Evolutionary conservation across 2,113 vertebrate species (phyloP).

Genomic region (Phodopus roborovskii): DNA sequence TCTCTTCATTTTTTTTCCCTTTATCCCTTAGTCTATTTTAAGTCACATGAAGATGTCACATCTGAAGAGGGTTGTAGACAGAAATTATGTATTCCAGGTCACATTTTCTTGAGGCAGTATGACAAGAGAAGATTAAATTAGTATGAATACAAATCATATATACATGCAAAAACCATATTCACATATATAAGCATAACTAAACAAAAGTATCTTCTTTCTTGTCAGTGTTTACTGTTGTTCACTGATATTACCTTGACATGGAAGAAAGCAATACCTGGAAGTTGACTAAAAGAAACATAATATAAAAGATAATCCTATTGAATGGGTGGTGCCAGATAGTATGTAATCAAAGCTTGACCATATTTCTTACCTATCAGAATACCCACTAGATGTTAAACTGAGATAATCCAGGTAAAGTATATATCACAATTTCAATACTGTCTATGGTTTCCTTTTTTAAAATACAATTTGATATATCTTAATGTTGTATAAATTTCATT

Average conservation of each 20-base stretch:
- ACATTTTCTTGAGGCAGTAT: neutral
- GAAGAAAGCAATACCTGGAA: neutral
- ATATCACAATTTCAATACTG: neutral
- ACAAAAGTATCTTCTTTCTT: neutral
- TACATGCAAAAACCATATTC: neutral
- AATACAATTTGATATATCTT: neutral
- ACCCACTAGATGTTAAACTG: neutral
- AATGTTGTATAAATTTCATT: neutral
- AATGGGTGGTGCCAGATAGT: neutral
- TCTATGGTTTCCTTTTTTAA: neutral
- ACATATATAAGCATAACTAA: neutral
- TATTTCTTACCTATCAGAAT: neutral
- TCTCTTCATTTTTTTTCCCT: neutral
- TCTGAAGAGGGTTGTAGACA: neutral
- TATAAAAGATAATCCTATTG: neutral
- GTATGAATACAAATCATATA: neutral
- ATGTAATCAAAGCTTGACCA: neutral
- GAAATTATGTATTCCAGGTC: neutral
- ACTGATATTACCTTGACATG: neutral
- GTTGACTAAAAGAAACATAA: neutral
- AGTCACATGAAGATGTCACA: neutral
- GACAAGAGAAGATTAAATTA: neutral
- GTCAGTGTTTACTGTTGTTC: neutral
- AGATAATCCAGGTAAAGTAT: neutral
- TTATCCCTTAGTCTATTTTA: neutral